These are phyloP conservation scores for Myotis daubentonii DNA, from an alignment of 2,797 vertebrate genomes.

Conservation along the genomic window DNA sequence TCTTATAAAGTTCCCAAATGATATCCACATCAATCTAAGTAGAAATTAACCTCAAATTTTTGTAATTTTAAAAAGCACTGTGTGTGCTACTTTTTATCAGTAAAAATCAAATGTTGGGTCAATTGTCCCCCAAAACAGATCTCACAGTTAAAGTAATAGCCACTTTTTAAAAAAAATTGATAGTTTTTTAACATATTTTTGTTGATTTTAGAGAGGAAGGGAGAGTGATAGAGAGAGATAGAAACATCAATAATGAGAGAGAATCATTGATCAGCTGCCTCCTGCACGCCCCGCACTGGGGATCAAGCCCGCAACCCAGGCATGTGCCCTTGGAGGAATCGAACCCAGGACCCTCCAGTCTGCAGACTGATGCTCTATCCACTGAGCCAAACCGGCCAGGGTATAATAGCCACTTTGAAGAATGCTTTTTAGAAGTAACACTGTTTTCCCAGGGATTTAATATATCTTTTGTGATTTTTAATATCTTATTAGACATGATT, in stretches of 20 bases:
- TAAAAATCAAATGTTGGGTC: background rate
- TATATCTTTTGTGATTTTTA: background rate
- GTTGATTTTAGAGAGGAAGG: no score
- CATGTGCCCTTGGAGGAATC: no score
- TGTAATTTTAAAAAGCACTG: background rate
- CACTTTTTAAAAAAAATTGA: background rate
- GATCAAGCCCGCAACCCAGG: no score
- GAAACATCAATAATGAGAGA: no score
- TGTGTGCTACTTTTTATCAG: background rate
- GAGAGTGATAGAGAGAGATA: no score
- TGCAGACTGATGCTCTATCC: no score
- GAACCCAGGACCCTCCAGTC: no score
- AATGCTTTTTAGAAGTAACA: background rate
- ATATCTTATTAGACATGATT: background rate
- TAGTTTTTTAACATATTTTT: no score
- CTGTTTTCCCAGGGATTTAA: background rate
- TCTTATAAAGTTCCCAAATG: background rate
- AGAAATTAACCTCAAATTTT: background rate
- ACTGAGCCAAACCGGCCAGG: no score
- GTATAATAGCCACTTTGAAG: background rate
- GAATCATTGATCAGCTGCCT: no score
- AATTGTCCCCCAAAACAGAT: background rate
- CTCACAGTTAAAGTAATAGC: background rate
- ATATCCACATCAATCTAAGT: background rate
- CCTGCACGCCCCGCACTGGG: no score